Base-by-base conservation (phyloP, 2,888 invertebrate genomes). In the Danaus chrysippus region DNA sequence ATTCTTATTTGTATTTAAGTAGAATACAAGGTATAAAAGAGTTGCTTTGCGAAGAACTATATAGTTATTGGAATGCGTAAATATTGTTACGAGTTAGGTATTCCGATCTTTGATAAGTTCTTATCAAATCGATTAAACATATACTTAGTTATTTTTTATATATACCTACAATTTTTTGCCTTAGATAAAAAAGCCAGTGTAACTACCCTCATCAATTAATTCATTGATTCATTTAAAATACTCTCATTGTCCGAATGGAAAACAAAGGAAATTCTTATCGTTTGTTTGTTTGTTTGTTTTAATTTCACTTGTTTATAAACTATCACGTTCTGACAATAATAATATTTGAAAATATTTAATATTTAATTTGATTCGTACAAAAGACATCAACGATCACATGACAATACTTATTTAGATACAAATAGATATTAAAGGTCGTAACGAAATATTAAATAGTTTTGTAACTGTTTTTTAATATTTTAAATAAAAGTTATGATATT, bases 301-400 rank as follows among this genome's bases (percentile, higher is more conserved):
- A 58, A 58, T 49, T 49, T 42, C 19, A 23, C 49, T 42, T 23
- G 10, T 49, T 49, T 49, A 17, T 49, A 49, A 49, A 49, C 49
- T 17, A 49, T 49, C 1, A 49, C 15, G 17, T 17, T n/a, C 17
- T n/a, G n/a, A 9, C 46, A 13, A 9, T 5, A 13, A n/a, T 3
- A 3, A 46, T 46, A 15, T n/a, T n/a, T 10, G 10, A 17, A 8
- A 49, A 17, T 49, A 15, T 49, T 17, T 17, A 46, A 17, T 1
- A 17, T 49, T 10, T 17, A 49, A 10, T 10, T 42, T 11, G 9
- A 11, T 12, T 49, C 44, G 53, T 70, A 69, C 52, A 70, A 70
- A 70, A 70, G 70, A 70, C 70, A 62, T 70, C 70, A 70, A 70
- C 70, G 70, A 59, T 19, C 15, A 17, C 49, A 17, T 17, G 17